Evolutionary conservation across 1,140 invertebrate species (phyloP), one percentile per base, ranked within the genome.

Genomic region (Drosophila nasuta): DNA sequence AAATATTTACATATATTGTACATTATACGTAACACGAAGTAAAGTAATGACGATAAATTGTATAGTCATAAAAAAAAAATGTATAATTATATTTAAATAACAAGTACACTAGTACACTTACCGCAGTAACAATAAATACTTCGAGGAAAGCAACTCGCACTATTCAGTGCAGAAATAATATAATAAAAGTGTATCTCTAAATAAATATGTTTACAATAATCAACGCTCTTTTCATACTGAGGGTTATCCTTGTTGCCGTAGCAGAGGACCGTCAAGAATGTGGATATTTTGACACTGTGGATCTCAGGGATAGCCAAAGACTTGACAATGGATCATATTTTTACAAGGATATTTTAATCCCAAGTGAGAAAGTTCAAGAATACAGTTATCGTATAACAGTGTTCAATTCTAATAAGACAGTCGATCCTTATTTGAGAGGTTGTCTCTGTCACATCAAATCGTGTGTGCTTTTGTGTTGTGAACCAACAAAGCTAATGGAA

Each of bases 271-370:
- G 10, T 46, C 1, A 15, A 0, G 11, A 30, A 4, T 67, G 65
- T 28, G 43, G 49, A n/a, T 67, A 48, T 13, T 49, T 15, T 11
- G 54, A 67, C 38, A 48, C 65, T 1, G 17, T 58, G 5, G 45
- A 58, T n/a, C 17, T 58, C 0, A 33, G 13, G 1, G n/a, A n/a
- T 8, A 35, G 56, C 1, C 1, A 20, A 25, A 1, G 3, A 1
- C 10, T 25, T 6, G 10, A 38, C 11, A 17, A 67, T 15, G 65
- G 54, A 15, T 58, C 30, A 1, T 67, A 67, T 38, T 6, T 13
- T 7, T 64, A 64, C 25, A 43, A 15, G 4, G 13, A 67, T 28
- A 13, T 58, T 35, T 1, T 58, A 11, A 67, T 67, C 3, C 52
- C 64, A 11, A 10, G 3, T 1, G 43, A 58, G 0, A 38, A 67